Evolutionary conservation across 1,140 invertebrate genomes (phyloP), one percentile per base, ranked within the genome.

Genomic region (Ips typographus): DNA sequence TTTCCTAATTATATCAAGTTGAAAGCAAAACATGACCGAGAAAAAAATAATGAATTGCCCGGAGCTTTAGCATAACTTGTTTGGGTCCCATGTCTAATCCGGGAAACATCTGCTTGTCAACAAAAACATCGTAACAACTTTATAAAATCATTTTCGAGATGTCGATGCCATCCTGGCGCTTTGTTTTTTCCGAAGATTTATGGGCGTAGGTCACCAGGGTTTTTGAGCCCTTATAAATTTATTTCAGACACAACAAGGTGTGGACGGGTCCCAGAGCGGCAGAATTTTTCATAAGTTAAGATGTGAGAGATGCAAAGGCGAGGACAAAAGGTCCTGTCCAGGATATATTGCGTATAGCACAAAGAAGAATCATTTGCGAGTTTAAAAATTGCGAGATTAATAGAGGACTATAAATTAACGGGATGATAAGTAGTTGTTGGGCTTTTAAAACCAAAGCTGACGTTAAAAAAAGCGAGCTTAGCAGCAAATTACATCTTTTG

Each of bases 101-200:
- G 1, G 8, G 4, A 52, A 52, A 51, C 61, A 52, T 52, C 61
- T 63, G 61, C 22, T 63, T 38, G 44, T 52, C 61, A 47, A 51
- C 44, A 63, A 63, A 61, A 61, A 40, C 51, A 8, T 47, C 40
- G 41, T 44, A 59, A 68, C 58, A 68, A 68, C 58, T 68, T 68
- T 68, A 62, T 68, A 68, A 68, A 68, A 68, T 68, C 51, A 68
- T 68, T 61, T 62, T 52, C 65, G 57, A 51, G 8, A 51, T 61
- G 66, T 68, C 66, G 49, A 68, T 62, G 66, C 47, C 66, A 62
- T 61, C 65, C 40, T 39, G n/a, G 8, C 56, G 7, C 56, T 61
- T 68, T 68, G 61, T 58, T 62, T 62, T 68, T 68, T 66, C 64
- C 4, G 43, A 62, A 68, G 66, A 68, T 68, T 68, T 68, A 68